phyloP scores from a whole-genome alignment of 2,113 vertebrate genomes.

The Cololabis saira region DNA sequence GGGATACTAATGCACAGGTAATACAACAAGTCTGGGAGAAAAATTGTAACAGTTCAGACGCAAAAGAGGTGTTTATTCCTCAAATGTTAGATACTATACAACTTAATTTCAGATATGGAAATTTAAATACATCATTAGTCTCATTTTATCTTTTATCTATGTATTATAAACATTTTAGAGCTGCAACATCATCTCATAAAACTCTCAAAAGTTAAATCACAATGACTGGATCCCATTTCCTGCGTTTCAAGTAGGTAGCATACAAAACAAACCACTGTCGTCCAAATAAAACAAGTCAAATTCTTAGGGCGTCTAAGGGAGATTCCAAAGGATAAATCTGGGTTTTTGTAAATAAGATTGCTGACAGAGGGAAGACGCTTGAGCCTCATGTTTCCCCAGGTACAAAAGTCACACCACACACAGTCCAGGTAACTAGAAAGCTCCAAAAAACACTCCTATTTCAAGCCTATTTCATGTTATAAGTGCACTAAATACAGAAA shows the following conservation, averaged over 20 bases:
- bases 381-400: slow-evolving; percentile 74
- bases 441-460: slow-evolving; percentile 83
- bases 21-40: slow-evolving; percentile 81
- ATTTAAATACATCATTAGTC: slow-evolving; percentile 69
- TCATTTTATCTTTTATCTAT: slow-evolving; percentile 65
- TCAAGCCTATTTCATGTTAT: slow-evolving; percentile 85
- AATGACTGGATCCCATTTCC: slow-evolving; percentile 49
- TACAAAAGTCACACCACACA: slow-evolving; percentile 84
- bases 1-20: slow-evolving; percentile 84
- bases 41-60: slow-evolving; percentile 78
- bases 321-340: slow-evolving; percentile 54
- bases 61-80: slow-evolving; percentile 60
- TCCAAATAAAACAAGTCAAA: slow-evolving; percentile 60
- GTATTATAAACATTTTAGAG: slow-evolving; percentile 64
- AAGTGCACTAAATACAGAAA: slow-evolving; percentile 84
- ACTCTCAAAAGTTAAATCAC: slow-evolving; percentile 54
- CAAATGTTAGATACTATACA: slow-evolving; percentile 75
- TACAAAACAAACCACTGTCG: slow-evolving; percentile 63
- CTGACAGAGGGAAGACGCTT: slow-evolving; percentile 76
- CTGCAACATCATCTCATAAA: slow-evolving; percentile 67
- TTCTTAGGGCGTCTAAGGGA: slow-evolving; percentile 47
- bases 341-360: slow-evolving; percentile 69
- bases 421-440: slow-evolving; percentile 81
- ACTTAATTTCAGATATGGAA: slow-evolving; percentile 74
- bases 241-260: slow-evolving; percentile 65